These are phyloP conservation scores for Phylloscopus trochilus DNA, from an alignment of 2,113 vertebrate genomes.

Conservation along the genomic window DNA sequence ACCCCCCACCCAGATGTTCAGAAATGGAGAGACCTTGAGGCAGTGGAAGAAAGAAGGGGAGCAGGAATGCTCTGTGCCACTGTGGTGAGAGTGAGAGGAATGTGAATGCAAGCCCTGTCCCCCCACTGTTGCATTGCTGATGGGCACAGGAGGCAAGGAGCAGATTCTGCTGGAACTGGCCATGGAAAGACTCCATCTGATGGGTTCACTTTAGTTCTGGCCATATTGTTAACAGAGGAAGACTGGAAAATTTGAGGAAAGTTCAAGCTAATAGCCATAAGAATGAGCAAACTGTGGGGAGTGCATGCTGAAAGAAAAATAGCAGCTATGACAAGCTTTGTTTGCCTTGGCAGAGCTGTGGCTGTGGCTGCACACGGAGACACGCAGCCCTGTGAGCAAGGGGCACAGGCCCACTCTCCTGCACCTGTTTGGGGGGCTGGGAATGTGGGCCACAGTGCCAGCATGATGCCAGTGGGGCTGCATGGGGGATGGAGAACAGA, in stretches of 20 bases:
- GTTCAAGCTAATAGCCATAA: not conserved
- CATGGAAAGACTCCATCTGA: not conserved
- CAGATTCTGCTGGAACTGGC: rapidly evolving
- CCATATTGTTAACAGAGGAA: not conserved
- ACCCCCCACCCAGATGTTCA: not conserved
- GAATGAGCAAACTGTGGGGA: not conserved
- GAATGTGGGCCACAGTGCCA: not conserved
- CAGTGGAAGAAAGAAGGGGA: not conserved
- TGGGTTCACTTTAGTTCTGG: not conserved
- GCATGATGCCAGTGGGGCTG: not conserved
- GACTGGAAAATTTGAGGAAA: conserved; percentile 28
- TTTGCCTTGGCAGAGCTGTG: conserved; percentile 8
- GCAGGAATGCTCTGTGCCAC: not conserved
- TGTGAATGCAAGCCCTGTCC: rapidly evolving
- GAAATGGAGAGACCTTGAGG: not conserved
- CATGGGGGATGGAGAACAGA: not conserved
- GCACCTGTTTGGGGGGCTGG: not conserved
- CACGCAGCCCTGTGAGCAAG: rapidly evolving
- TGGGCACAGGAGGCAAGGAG: not conserved
- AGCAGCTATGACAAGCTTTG: not conserved
- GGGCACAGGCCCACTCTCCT: not conserved
- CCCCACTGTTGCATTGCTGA: rapidly evolving
- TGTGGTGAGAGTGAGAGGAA: not conserved
- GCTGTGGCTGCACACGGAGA: not conserved
- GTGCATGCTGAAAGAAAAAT: not conserved